Conservation (phyloP, 2,888 invertebrate genomes). For the Amaurobius ferox region DNA sequence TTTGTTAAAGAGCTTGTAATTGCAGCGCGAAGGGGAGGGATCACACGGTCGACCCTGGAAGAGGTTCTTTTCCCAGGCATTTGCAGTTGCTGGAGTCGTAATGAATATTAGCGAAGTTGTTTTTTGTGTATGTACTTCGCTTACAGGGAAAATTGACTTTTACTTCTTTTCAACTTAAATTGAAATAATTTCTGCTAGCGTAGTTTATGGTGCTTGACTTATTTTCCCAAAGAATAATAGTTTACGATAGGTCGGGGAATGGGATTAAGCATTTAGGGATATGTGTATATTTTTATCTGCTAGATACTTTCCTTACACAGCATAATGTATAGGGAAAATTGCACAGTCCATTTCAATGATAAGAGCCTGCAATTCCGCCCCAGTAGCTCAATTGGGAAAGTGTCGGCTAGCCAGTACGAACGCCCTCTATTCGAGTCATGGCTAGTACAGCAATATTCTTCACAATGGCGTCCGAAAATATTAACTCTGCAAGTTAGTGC, state of each 20-base stretch:
- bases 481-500: too few species aligned
- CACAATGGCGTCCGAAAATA: too few species aligned
- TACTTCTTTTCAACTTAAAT: not conserved
- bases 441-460: too few species aligned
- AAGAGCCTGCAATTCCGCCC: too few species aligned
- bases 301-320: too few species aligned
- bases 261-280: too few species aligned
- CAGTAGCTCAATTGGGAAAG: too few species aligned
- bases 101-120: slow-evolving; percentile 37
- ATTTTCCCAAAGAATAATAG: not conserved
- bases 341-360: too few species aligned
- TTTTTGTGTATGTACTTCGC: slow-evolving; percentile 47
- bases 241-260: not conserved
- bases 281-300: too few species aligned
- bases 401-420: too few species aligned
- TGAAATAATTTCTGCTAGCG: not conserved
- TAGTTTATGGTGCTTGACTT: not conserved
- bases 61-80: slow-evolving; percentile 52
- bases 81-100: slow-evolving; percentile 33
- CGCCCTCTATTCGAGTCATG: too few species aligned
- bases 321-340: too few species aligned
- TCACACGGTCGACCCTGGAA: slow-evolving; percentile 49
- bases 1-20: slow-evolving; percentile 64
- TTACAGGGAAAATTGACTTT: slow-evolving; percentile 41
- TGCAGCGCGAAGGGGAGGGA: slow-evolving; percentile 33